A percentile compares a stretch with the other conserved stretches of the same genome.
Conservation (phyloP, 2,888 invertebrate genomes). For the Beris chalybata region DNA sequence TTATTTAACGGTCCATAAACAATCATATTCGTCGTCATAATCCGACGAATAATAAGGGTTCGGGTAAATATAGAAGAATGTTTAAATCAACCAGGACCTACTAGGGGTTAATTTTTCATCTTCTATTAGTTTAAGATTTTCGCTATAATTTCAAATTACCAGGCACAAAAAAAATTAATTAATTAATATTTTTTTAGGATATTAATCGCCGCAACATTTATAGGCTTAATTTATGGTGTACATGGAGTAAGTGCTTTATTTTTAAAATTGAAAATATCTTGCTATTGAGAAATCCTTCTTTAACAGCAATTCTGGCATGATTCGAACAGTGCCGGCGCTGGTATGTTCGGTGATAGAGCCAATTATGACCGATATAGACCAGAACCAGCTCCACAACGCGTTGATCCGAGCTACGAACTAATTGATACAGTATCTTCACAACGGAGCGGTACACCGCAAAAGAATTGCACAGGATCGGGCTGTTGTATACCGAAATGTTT, state of each 20-base stretch:
- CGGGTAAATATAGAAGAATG: no score
- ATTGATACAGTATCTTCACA: constrained; percentile 49
- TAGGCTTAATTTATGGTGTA: constrained; percentile 48
- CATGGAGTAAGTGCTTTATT: constrained; percentile 49
- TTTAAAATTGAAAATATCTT: neutral
- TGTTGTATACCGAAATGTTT: constrained; percentile 84
- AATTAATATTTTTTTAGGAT: constrained; percentile 45
- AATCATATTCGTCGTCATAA: no score
- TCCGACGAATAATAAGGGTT: no score
- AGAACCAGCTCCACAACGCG: constrained; percentile 45
- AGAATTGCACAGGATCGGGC: constrained; percentile 68
- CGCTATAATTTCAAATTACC: no score
- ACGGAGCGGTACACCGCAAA: constrained; percentile 53
- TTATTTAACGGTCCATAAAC: no score
- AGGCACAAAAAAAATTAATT: no score
- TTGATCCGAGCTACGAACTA: constrained; percentile 52
- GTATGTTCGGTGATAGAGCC: constrained; percentile 45
- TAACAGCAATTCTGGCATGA: constrained; percentile 56
- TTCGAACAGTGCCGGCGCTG: constrained; percentile 47
- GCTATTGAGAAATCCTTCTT: constrained; percentile 1
- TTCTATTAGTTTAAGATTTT: no score
- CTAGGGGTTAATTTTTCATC: no score
- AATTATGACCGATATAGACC: constrained; percentile 38
- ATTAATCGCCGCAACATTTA: constrained; percentile 51
- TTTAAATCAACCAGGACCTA: no score